These are phyloP conservation scores for Agonopterix subpropinquella DNA, from an alignment of 2,888 invertebrate species.

Conservation along the genomic window DNA sequence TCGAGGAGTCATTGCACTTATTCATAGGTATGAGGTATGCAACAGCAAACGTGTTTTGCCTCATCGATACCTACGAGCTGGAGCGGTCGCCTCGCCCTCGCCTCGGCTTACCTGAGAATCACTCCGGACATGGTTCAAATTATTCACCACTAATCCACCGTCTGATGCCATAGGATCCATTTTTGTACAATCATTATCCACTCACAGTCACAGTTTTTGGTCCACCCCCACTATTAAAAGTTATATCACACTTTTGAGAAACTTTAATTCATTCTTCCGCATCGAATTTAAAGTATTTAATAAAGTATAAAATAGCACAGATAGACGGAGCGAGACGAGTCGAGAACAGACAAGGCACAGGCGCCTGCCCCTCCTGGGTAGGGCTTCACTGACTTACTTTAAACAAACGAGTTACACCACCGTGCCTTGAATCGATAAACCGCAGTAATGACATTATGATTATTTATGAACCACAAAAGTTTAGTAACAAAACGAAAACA, in stretches of 20 bases:
- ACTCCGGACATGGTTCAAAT: conserved; percentile 69
- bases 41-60: conserved; percentile 65
- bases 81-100: no score
- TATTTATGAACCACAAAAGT: conserved; percentile 34
- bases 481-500: conserved; percentile 26
- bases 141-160: conserved; percentile 69
- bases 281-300: conserved; percentile 17
- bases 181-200: conserved; percentile 53
- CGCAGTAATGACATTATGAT: conserved; percentile 49
- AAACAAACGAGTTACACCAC: conserved; percentile 41
- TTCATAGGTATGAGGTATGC: conserved; percentile 56
- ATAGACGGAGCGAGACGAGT: conserved; percentile 15
- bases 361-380: conserved; percentile 34
- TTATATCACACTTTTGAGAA: conserved; percentile 10
- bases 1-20: conserved; percentile 60
- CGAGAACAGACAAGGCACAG: conserved; percentile 28
- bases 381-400: conserved; percentile 53
- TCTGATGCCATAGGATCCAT: conserved; percentile 69
- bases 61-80: conserved; percentile 49
- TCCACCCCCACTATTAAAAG: conserved; percentile 40
- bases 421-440: conserved; percentile 45
- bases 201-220: conserved; percentile 19
- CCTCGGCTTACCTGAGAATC: conserved; percentile 66
- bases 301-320: no score
- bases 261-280: conserved; percentile 22